These are phyloP conservation scores for Phengaris alcon DNA, from an alignment of 2,888 invertebrate genomes.

Conservation along the genomic window DNA sequence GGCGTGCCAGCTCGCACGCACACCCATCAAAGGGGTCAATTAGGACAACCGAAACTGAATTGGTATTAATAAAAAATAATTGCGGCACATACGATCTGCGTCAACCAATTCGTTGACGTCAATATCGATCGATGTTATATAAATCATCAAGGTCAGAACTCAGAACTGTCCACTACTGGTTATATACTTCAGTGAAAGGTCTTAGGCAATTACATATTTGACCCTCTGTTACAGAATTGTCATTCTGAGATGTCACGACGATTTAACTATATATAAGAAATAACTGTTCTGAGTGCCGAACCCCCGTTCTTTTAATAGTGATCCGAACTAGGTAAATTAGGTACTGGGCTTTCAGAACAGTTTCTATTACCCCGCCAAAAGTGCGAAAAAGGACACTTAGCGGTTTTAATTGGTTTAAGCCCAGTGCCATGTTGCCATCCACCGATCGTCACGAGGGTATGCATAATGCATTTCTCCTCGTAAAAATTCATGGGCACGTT, in stretches of 20 bases:
- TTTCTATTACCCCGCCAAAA: no score
- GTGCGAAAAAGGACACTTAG: no score
- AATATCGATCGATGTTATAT: constrained; percentile 43
- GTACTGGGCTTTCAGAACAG: no score
- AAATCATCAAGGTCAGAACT: constrained; percentile 40
- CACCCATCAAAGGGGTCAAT: constrained; percentile 61
- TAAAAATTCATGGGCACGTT: no score
- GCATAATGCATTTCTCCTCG: no score
- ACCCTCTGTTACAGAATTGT: background rate
- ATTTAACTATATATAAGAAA: no score
- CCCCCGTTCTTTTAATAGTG: no score
- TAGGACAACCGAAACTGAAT: constrained; percentile 66
- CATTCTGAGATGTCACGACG: background rate
- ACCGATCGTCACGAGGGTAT: no score
- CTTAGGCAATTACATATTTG: background rate
- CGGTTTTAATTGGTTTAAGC: no score
- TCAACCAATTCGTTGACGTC: constrained; percentile 60
- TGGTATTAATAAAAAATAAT: constrained; percentile 65
- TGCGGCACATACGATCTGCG: constrained; percentile 57
- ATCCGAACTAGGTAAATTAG: no score
- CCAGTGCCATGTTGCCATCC: no score
- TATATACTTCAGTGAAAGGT: constrained; percentile 19
- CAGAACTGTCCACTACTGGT: constrained; percentile 26
- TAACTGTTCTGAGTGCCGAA: no score
- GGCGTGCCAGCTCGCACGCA: constrained; percentile 55